These are phyloP conservation scores for Bujurquina vittata DNA, from an alignment of 2,113 vertebrate genomes.

Conservation along the genomic window DNA sequence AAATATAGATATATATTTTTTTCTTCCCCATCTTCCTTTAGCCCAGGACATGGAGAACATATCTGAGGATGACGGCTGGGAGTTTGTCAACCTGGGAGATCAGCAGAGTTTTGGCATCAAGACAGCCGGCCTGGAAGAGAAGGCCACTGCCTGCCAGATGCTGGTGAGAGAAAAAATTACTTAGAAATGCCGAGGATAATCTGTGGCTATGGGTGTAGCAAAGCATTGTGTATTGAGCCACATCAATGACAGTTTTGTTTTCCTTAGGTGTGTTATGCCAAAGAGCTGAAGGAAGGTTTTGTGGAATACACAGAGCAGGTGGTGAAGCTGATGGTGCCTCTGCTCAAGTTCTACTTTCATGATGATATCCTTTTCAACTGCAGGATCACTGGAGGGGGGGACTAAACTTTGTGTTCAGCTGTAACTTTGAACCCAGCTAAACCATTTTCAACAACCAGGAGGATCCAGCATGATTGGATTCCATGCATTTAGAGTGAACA, in stretches of 20 bases:
- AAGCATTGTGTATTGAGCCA: no score
- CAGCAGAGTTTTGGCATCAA: constrained; percentile 99
- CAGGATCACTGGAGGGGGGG: not conserved
- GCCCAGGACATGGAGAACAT: constrained; percentile 99
- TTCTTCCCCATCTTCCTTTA: constrained; percentile 38
- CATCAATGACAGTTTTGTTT: not conserved
- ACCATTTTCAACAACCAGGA: not conserved
- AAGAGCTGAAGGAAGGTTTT: constrained; percentile 98
- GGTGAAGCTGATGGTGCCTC: constrained; percentile 98
- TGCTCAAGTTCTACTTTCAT: constrained; percentile 98
- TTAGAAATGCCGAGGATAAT: not conserved
- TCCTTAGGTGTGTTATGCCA: constrained; percentile 95
- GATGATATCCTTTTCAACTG: constrained; percentile 91
- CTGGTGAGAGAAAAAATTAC: constrained; percentile 81
- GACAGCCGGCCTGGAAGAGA: constrained; percentile 97
- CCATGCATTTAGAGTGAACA: not conserved
- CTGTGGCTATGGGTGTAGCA: not conserved
- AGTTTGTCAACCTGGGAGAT: constrained; percentile 98
- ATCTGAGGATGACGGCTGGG: constrained; percentile 98
- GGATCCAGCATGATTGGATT: not conserved
- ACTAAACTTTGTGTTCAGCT: no score
- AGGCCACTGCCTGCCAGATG: constrained; percentile 99
- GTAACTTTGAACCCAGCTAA: no score
- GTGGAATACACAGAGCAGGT: constrained; percentile 98
- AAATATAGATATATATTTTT: no score